phyloP scores from a whole-genome alignment of 2,113 vertebrate species.

The Clinocottus analis region DNA sequence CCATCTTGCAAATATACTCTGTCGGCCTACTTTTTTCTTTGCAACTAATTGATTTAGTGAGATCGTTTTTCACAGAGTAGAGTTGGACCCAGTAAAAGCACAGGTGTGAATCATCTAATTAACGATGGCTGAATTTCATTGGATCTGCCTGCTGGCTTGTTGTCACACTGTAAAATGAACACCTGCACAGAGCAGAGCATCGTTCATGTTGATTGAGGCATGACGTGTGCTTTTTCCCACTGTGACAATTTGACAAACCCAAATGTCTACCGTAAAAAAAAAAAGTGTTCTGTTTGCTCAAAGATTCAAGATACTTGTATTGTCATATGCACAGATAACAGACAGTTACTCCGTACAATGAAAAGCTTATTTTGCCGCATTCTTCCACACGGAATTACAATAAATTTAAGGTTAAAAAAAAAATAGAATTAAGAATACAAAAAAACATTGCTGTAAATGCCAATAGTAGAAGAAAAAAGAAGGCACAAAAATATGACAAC shows the following conservation, averaged over 20 bases:
- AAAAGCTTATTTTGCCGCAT: no score
- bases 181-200: neutral
- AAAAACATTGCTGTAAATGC: no score
- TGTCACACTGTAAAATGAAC: neutral
- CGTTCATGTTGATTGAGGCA: neutral
- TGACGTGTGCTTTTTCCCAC: neutral
- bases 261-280: neutral
- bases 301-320: no score
- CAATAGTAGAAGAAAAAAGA: no score
- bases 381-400: no score
- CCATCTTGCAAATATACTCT: neutral
- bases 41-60: neutral
- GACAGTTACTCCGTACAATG: no score
- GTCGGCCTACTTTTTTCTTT: neutral
- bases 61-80: neutral
- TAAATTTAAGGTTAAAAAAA: no score
- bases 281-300: neutral
- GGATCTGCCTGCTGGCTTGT: neutral
- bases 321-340: no score
- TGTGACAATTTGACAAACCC: neutral
- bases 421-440: no score
- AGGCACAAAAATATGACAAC: no score
- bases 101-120: conserved; percentile 2
- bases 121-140: neutral
- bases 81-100: neutral